Percentiles rank a stretch among this genome's conserved stretches.
Evolutionary conservation across 2,797 vertebrate species (phyloP).

Genomic region (Melopsittacus undulatus): DNA sequence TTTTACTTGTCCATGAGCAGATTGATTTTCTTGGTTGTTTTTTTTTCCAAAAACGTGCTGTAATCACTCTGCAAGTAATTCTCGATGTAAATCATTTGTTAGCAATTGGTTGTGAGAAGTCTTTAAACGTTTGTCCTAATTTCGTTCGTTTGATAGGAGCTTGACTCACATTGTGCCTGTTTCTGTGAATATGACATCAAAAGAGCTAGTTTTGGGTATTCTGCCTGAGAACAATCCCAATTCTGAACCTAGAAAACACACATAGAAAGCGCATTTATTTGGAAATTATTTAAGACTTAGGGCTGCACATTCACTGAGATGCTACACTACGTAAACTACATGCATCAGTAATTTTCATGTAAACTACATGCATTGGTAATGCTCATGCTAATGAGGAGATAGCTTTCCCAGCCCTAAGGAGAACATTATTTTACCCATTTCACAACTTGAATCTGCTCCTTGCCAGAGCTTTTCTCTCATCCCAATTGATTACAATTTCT

Average conservation of each 20-base stretch:
- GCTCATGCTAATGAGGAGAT: neutral
- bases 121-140: neutral
- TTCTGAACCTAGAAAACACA: neutral
- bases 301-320: neutral
- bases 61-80: neutral
- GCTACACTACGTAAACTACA: neutral
- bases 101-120: neutral
- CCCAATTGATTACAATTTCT: neutral
- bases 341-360: neutral
- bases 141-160: neutral
- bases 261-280: neutral
- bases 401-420: neutral
- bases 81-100: neutral
- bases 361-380: neutral
- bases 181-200: neutral
- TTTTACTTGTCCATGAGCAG: constrained; percentile 3
- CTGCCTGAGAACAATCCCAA: neutral
- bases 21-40: neutral
- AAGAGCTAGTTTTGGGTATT: neutral
- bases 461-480: neutral
- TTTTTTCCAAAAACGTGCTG: neutral
- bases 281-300: neutral
- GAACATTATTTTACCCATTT: neutral
- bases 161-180: neutral
- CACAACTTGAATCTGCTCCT: neutral